Percentiles rank a stretch among this genome's conserved stretches.
Evolutionary conservation across 2,888 invertebrate genomes (phyloP).

Genomic region (Macaria notata): DNA sequence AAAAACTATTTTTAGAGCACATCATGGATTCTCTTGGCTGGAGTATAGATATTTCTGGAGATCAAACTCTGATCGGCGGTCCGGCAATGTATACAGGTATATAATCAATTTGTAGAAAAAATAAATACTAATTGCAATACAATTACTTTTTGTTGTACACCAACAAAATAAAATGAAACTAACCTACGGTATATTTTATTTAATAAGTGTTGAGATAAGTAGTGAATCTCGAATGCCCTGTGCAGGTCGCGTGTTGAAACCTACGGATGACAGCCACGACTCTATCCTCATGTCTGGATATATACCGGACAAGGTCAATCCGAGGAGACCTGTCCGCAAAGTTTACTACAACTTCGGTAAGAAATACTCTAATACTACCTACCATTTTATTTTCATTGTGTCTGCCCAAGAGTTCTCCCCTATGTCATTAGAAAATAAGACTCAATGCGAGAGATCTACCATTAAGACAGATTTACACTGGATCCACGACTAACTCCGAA

Average conservation of each 20-base stretch:
- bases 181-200: too few relatives aligned
- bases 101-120: not conserved
- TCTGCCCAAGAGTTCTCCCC: too few relatives aligned
- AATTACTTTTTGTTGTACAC: too few relatives aligned
- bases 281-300: not conserved
- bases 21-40: constrained; percentile 57
- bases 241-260: constrained; percentile 18
- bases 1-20: constrained; percentile 39
- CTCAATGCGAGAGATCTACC: too few relatives aligned
- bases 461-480: too few relatives aligned
- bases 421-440: too few relatives aligned
- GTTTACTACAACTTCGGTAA: constrained; percentile 16
- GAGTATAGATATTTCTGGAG: constrained; percentile 47
- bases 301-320: not conserved
- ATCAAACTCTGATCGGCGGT: constrained; percentile 39
- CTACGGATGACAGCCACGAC: not conserved
- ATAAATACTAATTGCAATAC: too few relatives aligned
- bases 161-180: too few relatives aligned
- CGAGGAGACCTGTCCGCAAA: not conserved
- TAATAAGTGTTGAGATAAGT: too few relatives aligned
- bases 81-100: constrained; percentile 49
- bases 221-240: too few relatives aligned
- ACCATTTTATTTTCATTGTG: too few relatives aligned
- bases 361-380: not conserved
- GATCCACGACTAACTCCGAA: too few relatives aligned